Base-by-base conservation (phyloP, 2,797 vertebrate species). In the Hipposideros larvatus region DNA sequence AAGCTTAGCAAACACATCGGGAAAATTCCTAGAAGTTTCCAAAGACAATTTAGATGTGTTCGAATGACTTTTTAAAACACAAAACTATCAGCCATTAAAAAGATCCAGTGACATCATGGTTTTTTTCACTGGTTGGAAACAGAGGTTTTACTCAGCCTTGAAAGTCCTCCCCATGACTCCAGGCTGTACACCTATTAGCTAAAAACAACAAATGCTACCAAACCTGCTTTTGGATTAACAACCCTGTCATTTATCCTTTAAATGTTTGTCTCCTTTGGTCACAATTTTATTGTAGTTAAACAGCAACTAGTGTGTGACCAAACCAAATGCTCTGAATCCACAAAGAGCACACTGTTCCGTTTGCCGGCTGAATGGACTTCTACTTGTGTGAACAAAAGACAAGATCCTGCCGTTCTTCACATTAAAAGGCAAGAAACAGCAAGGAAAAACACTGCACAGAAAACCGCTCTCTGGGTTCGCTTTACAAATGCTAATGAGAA, bases 401-500 rank as follows among this genome's bases (percentile, higher is more conserved):
- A 96, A 98, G 97, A 97, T 91, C 92, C 97, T 97, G 97, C 96
- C 96, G 97, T 95, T 98, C 97, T 98, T 98, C 98, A 97, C 16
- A 68, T 88, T 88, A 96, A 97, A 93, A 74, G 92, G 95, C 96
- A 98, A 89, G 92, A 97, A 98, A 98, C 93, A 91, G 88, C 78
- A 68, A 94, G 94, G 66, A 97, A 98, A 95, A 98, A 98, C 0
- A 4, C 4, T 89, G 90, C 97, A 96, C 96, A 95, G 92, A 98
- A 97, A 98, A 93, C 97, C 95, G 94, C 70, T 94, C 87, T 95
- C 97, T 95, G 28, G 83, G 88, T 95, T 98, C 98, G 97, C 96
- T 97, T 97, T 84, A 83, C 97, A 97, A 93, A 98, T 98, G 97
- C 65, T 98, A 98, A 98, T 98, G 95, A 98, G 87, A 95, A 97